phyloP scores from a whole-genome alignment of 2,113 vertebrate species.

The Thunnus maccoyii region DNA sequence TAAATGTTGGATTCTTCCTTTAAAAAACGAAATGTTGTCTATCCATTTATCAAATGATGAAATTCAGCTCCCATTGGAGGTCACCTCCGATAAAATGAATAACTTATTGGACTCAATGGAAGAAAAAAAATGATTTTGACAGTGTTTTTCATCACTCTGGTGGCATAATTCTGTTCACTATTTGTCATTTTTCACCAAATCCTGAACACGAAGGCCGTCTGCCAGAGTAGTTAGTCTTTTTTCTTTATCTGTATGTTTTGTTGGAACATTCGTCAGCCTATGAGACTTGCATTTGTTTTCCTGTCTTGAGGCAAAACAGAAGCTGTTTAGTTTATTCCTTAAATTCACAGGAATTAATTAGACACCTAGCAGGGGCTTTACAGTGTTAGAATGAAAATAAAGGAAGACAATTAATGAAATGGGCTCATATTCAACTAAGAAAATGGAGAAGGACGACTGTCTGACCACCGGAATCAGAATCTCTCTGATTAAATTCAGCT shows the following conservation, averaged over 20 bases:
- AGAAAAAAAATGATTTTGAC: too few species aligned
- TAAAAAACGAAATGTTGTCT: constrained; percentile 13
- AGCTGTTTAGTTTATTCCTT: background rate
- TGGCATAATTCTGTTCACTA: background rate
- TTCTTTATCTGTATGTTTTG: background rate
- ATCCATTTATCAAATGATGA: background rate
- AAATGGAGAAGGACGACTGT: background rate
- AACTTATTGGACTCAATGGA: background rate
- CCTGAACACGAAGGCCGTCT: background rate
- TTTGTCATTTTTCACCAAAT: background rate
- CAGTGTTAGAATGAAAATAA: background rate
- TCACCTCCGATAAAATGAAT: background rate
- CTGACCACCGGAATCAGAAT: too few species aligned
- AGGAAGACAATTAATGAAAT: background rate
- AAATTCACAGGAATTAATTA: background rate
- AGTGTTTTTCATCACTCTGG: background rate
- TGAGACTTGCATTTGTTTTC: background rate
- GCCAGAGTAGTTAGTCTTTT: background rate
- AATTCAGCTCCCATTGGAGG: background rate
- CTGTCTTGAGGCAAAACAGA: constrained; percentile 14
- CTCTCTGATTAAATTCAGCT: background rate
- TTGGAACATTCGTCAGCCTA: background rate
- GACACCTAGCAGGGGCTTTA: background rate
- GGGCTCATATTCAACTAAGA: background rate
- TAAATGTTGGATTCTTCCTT: constrained; percentile 30